phyloP scores from a whole-genome alignment of 1,140 invertebrate species.

The Mactra quadrangularis region DNA sequence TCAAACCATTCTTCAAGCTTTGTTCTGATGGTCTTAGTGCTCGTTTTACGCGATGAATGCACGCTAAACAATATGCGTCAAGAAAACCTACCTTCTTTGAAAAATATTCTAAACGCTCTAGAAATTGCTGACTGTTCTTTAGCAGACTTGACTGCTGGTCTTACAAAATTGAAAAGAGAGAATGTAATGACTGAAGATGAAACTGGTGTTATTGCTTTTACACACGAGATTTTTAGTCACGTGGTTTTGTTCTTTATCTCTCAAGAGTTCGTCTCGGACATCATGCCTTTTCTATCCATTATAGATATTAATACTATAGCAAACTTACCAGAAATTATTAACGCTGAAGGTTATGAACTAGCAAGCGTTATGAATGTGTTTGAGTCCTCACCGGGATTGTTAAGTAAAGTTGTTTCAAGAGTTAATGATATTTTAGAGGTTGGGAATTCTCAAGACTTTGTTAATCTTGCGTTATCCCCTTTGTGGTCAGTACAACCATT shows the following conservation, averaged over 20 bases:
- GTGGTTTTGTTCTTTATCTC: not conserved
- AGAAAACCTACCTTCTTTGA: not conserved
- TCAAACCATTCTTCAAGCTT: conserved; percentile 14
- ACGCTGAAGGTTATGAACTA: no score
- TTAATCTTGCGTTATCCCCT: not conserved
- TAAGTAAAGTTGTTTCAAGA: conserved; percentile 5
- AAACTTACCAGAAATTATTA: not conserved
- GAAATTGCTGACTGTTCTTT: not conserved
- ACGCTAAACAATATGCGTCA: not conserved
- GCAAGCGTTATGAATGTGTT: not conserved
- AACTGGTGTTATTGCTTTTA: conserved; percentile 2
- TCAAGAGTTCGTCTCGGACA: not conserved
- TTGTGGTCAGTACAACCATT: conserved; percentile 13
- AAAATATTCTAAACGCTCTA: not conserved
- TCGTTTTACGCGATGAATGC: not conserved
- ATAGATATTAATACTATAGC: not conserved
- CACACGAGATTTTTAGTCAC: not conserved
- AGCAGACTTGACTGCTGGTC: not conserved
- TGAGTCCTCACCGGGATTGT: not conserved
- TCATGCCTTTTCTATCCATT: not conserved
- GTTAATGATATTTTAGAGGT: conserved; percentile 12
- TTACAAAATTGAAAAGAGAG: conserved; percentile 2
- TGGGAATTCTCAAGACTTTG: conserved; percentile 4
- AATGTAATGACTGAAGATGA: not conserved
- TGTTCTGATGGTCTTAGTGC: conserved; percentile 1